These are phyloP conservation scores for Dallia pectoralis DNA, from an alignment of 2,797 vertebrate species.

Conservation along the genomic window DNA sequence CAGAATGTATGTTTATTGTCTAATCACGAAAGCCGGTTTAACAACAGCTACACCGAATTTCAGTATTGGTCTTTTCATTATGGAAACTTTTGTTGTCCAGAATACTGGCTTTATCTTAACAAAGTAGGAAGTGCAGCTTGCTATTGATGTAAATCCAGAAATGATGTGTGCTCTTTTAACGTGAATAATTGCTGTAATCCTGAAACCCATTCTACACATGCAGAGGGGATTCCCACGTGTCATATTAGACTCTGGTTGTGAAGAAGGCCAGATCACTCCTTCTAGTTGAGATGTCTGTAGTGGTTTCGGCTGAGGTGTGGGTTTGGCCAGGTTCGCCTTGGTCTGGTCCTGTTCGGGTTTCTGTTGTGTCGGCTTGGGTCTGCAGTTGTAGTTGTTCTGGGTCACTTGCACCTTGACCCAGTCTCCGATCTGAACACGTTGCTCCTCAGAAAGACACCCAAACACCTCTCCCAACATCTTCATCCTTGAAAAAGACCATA, in stretches of 20 bases:
- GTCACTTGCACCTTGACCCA: slow-evolving; percentile 65
- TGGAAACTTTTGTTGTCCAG: no score
- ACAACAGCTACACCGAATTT: no score
- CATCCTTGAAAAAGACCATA: slow-evolving; percentile 57
- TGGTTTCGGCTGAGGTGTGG: background rate
- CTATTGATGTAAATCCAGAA: no score
- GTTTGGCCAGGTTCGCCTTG: no score
- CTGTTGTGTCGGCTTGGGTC: slow-evolving; percentile 5
- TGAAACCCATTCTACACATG: background rate
- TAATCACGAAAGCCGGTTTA: no score
- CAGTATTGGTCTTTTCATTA: no score
- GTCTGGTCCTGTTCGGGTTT: background rate
- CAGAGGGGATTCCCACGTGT: background rate
- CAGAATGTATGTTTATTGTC: no score
- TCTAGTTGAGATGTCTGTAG: background rate
- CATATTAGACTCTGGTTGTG: background rate
- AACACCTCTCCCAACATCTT: slow-evolving; percentile 49
- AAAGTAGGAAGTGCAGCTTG: no score
- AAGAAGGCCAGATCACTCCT: background rate
- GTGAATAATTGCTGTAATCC: background rate
- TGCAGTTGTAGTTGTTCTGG: slow-evolving; percentile 58
- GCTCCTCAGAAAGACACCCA: slow-evolving; percentile 35
- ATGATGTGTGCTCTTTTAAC: no score
- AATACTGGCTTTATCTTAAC: no score
- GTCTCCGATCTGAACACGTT: slow-evolving; percentile 43